Evolutionary conservation across 2,888 invertebrate genomes (phyloP).

Genomic region (Vanessa cardui): DNA sequence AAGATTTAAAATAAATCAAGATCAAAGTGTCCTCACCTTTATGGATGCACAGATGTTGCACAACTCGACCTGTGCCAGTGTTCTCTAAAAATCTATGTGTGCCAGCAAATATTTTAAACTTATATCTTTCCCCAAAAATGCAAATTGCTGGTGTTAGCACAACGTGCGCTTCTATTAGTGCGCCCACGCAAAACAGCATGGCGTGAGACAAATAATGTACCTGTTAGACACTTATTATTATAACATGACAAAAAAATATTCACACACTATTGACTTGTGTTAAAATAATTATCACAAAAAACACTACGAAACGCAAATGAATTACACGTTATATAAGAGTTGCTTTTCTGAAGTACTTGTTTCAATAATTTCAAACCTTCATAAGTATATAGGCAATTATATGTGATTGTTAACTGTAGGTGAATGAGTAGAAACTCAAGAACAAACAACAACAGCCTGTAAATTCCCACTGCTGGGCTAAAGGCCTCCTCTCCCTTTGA

Average conservation of each 20-base stretch:
- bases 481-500: no score
- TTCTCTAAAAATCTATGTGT: conserved; percentile 62
- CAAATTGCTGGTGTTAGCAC: conserved; percentile 69
- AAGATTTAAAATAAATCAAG: no score
- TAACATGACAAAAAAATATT: background rate
- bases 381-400: no score
- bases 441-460: no score
- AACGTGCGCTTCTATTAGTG: conserved; percentile 69
- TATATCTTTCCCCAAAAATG: conserved; percentile 63
- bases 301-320: no score
- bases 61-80: conserved; percentile 52
- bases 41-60: conserved; percentile 65
- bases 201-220: conserved; percentile 69
- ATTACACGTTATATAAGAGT: no score
- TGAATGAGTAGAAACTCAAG: no score
- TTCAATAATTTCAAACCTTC: no score
- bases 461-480: no score
- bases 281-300: background rate
- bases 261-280: background rate
- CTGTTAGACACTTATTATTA: conserved; percentile 46
- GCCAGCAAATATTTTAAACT: conserved; percentile 63
- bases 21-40: conserved; percentile 51
- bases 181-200: conserved; percentile 70
- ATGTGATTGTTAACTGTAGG: no score
- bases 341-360: no score